Conservation (phyloP, 2,113 vertebrate genomes). For the Damaliscus lunatus region DNA sequence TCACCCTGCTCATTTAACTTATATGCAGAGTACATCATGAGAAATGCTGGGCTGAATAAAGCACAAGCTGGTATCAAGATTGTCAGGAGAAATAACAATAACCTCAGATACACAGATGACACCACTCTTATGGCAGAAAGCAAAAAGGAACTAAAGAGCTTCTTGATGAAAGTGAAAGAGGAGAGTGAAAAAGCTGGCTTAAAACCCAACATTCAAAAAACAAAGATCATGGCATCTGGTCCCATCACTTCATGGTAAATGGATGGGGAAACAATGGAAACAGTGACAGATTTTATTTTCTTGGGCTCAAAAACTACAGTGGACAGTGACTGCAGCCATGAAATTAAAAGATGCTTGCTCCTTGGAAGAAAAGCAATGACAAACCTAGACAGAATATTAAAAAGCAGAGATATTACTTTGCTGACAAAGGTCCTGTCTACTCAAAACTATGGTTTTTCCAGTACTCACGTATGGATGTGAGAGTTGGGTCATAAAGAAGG, state of each 20-base stretch:
- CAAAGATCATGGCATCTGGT: not conserved
- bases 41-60: not conserved
- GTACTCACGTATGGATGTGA: not conserved
- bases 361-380: not conserved
- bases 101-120: not conserved
- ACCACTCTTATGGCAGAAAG: not conserved
- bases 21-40: not conserved
- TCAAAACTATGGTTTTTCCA: not conserved
- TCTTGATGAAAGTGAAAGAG: not conserved
- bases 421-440: not conserved
- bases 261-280: not conserved
- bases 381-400: not conserved
- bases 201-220: not conserved
- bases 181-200: not conserved
- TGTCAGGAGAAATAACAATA: not conserved
- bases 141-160: not conserved
- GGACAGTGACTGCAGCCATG: not conserved
- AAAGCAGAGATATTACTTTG: not conserved
- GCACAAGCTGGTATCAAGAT: not conserved
- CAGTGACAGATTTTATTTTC: not conserved
- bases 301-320: not conserved
- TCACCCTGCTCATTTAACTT: not conserved
- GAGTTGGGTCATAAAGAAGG: not conserved
- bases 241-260: not conserved
- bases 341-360: not conserved